These are phyloP conservation scores for Pantelozetes paolii DNA, from an alignment of 2,888 invertebrate genomes.

Conservation along the genomic window DNA sequence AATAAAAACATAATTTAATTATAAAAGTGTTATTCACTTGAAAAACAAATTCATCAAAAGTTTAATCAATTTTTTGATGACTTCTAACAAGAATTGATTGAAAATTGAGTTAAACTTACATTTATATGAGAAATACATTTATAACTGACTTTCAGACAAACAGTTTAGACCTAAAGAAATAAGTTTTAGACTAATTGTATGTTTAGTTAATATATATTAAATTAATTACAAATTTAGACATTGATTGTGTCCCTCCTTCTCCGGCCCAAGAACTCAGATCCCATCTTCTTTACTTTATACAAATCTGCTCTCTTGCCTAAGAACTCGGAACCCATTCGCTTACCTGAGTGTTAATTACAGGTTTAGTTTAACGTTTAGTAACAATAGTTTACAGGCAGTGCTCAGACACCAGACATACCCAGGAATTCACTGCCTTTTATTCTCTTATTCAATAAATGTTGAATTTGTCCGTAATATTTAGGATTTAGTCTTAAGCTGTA, in stretches of 20 bases:
- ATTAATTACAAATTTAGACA: slow-evolving; percentile 16
- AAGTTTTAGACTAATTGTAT: neutral
- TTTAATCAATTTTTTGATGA: too few relatives aligned
- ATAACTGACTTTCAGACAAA: neutral
- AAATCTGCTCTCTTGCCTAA: slow-evolving; percentile 43
- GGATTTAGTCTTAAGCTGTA: slow-evolving; percentile 28
- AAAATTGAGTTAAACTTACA: slow-evolving; percentile 7
- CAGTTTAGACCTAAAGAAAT: slow-evolving; percentile 2
- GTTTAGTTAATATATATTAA: neutral
- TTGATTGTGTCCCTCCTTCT: slow-evolving; percentile 22
- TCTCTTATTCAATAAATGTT: slow-evolving; percentile 43
- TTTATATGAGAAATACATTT: slow-evolving; percentile 31
- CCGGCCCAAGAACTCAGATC: slow-evolving; percentile 47
- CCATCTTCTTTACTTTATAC: slow-evolving; percentile 44
- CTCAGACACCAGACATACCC: slow-evolving; percentile 28
- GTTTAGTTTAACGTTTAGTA: neutral
- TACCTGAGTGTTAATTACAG: slow-evolving; percentile 37
- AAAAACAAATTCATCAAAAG: too few relatives aligned
- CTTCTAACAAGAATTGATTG: too few relatives aligned
- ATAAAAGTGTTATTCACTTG: too few relatives aligned
- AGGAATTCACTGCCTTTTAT: slow-evolving; percentile 44
- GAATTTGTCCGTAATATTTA: slow-evolving; percentile 19
- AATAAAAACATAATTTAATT: too few relatives aligned
- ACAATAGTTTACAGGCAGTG: neutral
- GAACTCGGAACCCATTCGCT: slow-evolving; percentile 48